Evolutionary conservation across 2,888 invertebrate genomes (phyloP).

Genomic region (Muscina levida): DNA sequence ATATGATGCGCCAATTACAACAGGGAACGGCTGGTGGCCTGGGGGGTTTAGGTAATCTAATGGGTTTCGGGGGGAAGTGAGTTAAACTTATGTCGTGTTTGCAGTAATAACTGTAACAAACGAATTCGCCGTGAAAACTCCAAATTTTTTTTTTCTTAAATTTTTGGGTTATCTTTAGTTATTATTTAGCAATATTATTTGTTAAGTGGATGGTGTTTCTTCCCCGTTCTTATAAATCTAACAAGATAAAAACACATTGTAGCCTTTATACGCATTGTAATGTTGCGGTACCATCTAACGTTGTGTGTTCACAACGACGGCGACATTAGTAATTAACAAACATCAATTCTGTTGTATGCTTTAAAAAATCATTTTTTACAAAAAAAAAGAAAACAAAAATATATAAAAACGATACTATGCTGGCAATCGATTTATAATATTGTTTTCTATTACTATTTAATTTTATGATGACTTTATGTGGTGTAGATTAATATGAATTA

Average conservation of each 20-base stretch:
- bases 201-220: constrained; percentile 49
- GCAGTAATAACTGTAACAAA: constrained; percentile 47
- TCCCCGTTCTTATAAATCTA: constrained; percentile 26
- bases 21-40: constrained; percentile 84
- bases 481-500: constrained; percentile 25
- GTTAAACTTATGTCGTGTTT: constrained; percentile 25
- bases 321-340: constrained; percentile 14
- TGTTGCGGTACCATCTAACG: neutral
- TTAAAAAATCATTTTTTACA: neutral
- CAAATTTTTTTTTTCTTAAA: constrained; percentile 44
- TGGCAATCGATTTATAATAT: neutral
- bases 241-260: neutral
- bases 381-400: constrained; percentile 15
- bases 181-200: constrained; percentile 63
- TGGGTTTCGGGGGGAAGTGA: constrained; percentile 81
- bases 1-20: constrained; percentile 94
- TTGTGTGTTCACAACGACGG: no score
- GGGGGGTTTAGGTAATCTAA: constrained; percentile 82
- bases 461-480: neutral
- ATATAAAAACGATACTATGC: no score
- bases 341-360: neutral
- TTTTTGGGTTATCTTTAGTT: constrained; percentile 39
- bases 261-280: constrained; percentile 20
- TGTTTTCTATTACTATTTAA: neutral
- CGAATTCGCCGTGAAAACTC: constrained; percentile 47